Evolutionary conservation across 1,140 invertebrate genomes (phyloP).

Genomic region (Drosophila rufa): DNA sequence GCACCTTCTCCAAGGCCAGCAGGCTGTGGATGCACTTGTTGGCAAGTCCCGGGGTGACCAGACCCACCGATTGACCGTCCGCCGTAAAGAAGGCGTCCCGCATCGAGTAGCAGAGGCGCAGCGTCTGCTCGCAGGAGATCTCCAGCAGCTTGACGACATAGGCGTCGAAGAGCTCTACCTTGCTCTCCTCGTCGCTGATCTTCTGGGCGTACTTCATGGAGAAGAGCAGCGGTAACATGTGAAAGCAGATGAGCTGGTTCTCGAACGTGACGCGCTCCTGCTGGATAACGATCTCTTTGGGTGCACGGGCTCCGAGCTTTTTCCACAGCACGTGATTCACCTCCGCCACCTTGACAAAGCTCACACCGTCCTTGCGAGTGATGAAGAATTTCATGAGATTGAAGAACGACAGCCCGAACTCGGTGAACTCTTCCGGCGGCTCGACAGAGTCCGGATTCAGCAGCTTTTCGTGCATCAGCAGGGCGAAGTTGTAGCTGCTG

Average conservation of each 20-base stretch:
- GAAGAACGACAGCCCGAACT: slow-evolving; percentile 80
- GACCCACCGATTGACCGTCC: slow-evolving; percentile 51
- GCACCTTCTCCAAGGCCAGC: slow-evolving; percentile 86
- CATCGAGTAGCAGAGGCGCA: slow-evolving; percentile 87
- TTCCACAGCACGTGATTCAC: slow-evolving; percentile 83
- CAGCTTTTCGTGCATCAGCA: slow-evolving; percentile 72
- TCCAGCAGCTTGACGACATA: slow-evolving; percentile 88
- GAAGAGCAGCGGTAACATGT: slow-evolving; percentile 87
- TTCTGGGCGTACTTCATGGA: slow-evolving; percentile 85
- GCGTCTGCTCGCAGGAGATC: slow-evolving; percentile 87
- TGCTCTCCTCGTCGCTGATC: slow-evolving; percentile 65
- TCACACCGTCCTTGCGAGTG: slow-evolving; percentile 68
- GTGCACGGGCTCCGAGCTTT: slow-evolving; percentile 67
- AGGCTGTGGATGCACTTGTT: slow-evolving; percentile 88
- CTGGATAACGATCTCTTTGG: slow-evolving; percentile 77
- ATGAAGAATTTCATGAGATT: slow-evolving; percentile 87
- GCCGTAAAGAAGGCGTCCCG: slow-evolving; percentile 78
- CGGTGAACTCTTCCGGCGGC: slow-evolving; percentile 68
- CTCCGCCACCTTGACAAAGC: slow-evolving; percentile 82
- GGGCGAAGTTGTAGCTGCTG: slow-evolving; percentile 67
- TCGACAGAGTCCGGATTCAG: slow-evolving; percentile 54
- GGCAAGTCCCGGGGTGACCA: slow-evolving; percentile 86
- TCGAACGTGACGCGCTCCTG: slow-evolving; percentile 85
- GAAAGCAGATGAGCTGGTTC: slow-evolving; percentile 87
- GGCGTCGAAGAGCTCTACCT: slow-evolving; percentile 86